These are phyloP conservation scores for Apodemus sylvaticus DNA, from an alignment of 2,113 vertebrate species.

Conservation along the genomic window DNA sequence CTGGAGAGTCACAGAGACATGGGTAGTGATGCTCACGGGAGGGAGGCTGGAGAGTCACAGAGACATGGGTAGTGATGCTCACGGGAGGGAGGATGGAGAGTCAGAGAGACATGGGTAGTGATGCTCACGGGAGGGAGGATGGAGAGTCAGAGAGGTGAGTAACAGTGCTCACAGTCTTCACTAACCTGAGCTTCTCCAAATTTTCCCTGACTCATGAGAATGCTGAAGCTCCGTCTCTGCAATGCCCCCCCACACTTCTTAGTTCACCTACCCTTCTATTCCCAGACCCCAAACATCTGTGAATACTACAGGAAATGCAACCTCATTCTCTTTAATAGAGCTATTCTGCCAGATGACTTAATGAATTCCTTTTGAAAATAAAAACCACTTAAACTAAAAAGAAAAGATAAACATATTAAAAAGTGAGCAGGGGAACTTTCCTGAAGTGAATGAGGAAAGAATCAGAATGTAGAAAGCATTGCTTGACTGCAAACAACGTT, in stretches of 20 bases:
- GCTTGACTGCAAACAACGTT: background rate
- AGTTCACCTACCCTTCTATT: background rate
- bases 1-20: no score
- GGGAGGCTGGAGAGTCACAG: no score
- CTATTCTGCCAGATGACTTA: background rate
- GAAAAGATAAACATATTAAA: background rate
- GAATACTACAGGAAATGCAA: background rate
- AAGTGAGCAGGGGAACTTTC: background rate
- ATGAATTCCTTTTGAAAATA: background rate
- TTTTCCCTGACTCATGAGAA: background rate
- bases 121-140: fast-evolving
- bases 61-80: background rate
- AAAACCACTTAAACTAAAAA: background rate
- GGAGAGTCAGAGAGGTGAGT: no score
- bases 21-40: background rate
- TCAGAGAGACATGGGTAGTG: background rate
- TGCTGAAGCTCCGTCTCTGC: background rate
- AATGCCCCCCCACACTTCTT: background rate
- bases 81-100: no score
- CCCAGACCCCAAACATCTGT: background rate
- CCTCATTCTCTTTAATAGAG: background rate
- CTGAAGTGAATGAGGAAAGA: background rate
- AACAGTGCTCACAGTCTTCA: background rate
- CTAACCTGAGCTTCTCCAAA: background rate
- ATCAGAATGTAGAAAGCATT: background rate